Conservation (phyloP, 2,888 invertebrate genomes). For the Macrophya alboannulata region DNA sequence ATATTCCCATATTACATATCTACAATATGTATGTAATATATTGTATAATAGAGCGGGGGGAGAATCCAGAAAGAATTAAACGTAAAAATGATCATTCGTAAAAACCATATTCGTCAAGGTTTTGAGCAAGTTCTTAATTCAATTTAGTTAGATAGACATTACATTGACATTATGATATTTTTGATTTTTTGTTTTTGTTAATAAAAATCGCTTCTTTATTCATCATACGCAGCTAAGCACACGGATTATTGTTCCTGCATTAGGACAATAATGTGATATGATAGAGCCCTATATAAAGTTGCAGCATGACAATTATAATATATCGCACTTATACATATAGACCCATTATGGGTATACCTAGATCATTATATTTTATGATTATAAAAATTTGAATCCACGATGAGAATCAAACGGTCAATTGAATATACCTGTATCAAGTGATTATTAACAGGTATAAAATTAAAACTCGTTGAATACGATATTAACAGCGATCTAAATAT, state of each 20-base stretch:
- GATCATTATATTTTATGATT: not conserved
- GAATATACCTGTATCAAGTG: too few relatives aligned
- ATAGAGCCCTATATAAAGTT: not conserved
- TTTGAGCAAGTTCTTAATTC: conserved; percentile 29
- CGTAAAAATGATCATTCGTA: not conserved
- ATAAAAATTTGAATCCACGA: not conserved
- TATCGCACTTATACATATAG: not conserved
- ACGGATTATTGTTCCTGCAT: conserved; percentile 11
- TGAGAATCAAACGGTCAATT: not conserved
- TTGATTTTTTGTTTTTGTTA: not conserved
- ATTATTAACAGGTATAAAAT: too few relatives aligned
- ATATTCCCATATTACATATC: too few relatives aligned
- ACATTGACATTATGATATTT: not conserved
- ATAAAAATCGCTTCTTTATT: too few relatives aligned
- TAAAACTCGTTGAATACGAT: too few relatives aligned
- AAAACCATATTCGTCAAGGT: conserved; percentile 13
- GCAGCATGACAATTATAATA: not conserved
- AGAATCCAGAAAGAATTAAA: not conserved
- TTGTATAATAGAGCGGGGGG: too few relatives aligned
- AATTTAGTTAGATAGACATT: not conserved
- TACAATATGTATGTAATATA: too few relatives aligned
- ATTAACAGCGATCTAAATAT: too few relatives aligned
- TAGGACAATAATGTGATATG: not conserved
- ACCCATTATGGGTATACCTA: too few relatives aligned
- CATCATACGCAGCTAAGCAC: not conserved